Evolutionary conservation across 2,888 invertebrate genomes (phyloP).

Genomic region (Hypena proboscidalis): DNA sequence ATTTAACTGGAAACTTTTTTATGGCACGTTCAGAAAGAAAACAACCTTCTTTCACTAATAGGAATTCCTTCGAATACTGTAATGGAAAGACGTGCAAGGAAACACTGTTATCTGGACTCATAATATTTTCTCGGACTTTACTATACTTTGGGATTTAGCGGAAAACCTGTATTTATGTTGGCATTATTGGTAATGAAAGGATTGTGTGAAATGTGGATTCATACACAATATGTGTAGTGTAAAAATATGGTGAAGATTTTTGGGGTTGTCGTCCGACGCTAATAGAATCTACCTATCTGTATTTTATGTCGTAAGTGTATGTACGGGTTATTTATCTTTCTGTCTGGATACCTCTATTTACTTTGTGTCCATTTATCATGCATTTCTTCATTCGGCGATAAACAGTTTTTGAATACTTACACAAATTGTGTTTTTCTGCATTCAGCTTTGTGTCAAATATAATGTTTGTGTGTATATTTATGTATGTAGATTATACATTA

Average conservation of each 20-base stretch:
- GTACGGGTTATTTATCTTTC: too few species aligned
- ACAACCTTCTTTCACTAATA: constrained; percentile 78
- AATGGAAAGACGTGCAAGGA: constrained; percentile 79
- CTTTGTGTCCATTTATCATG: too few species aligned
- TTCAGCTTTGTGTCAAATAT: too few species aligned
- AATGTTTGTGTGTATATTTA: too few species aligned
- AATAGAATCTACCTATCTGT: background rate
- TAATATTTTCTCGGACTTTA: constrained; percentile 71
- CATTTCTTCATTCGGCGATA: too few species aligned
- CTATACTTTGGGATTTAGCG: constrained; percentile 62
- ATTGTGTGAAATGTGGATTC: constrained; percentile 44
- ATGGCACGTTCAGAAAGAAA: constrained; percentile 74
- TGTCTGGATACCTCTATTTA: too few species aligned
- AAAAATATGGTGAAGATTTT: constrained; percentile 38
- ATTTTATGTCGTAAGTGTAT: background rate
- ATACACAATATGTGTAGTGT: constrained; percentile 42
- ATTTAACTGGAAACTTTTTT: constrained; percentile 75
- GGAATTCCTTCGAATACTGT: constrained; percentile 78
- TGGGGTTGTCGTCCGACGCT: constrained; percentile 9
- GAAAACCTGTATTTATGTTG: constrained; percentile 62
- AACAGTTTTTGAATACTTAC: too few species aligned
- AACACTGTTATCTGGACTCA: constrained; percentile 68
- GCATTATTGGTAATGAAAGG: constrained; percentile 55
- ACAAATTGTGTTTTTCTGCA: too few species aligned
- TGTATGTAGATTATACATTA: too few species aligned